Evolutionary conservation across 2,888 invertebrate genomes (phyloP).

Genomic region (Aspidiotus destructor): DNA sequence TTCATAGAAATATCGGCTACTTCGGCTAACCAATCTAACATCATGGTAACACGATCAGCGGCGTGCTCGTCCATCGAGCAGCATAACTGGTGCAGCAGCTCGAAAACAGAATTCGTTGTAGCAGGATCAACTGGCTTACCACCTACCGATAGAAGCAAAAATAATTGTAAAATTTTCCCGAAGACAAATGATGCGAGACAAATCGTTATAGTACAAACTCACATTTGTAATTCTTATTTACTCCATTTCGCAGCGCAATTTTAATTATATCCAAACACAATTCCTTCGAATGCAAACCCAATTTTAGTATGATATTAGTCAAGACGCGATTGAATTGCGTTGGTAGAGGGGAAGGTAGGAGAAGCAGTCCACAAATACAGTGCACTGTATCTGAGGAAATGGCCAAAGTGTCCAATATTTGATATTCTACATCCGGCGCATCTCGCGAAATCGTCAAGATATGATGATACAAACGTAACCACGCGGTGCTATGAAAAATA

Average conservation of each 20-base stretch:
- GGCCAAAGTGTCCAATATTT: constrained; percentile 42
- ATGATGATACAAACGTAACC: constrained; percentile 24
- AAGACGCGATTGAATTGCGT: constrained; percentile 54
- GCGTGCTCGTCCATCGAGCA: constrained; percentile 51
- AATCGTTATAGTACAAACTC: constrained; percentile 23
- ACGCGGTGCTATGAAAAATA: constrained; percentile 13
- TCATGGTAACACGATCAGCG: constrained; percentile 53
- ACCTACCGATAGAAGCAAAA: neutral
- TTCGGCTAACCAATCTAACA: constrained; percentile 63
- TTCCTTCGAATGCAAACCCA: constrained; percentile 56
- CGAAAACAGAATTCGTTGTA: constrained; percentile 57
- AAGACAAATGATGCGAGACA: neutral
- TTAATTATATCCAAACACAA: constrained; percentile 51
- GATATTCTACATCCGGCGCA: constrained; percentile 9
- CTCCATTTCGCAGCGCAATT: constrained; percentile 51
- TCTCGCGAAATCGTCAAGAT: constrained; percentile 7
- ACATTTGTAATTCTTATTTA: constrained; percentile 33
- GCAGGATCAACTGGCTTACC: constrained; percentile 35
- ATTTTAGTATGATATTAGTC: constrained; percentile 58
- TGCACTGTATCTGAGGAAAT: constrained; percentile 41
- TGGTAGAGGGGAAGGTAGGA: constrained; percentile 56
- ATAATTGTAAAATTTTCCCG: neutral
- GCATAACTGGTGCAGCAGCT: constrained; percentile 70
- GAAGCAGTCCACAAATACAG: constrained; percentile 48
- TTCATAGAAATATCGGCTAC: constrained; percentile 42